Conservation (phyloP, 2,888 invertebrate species). For the Tachina fera region DNA sequence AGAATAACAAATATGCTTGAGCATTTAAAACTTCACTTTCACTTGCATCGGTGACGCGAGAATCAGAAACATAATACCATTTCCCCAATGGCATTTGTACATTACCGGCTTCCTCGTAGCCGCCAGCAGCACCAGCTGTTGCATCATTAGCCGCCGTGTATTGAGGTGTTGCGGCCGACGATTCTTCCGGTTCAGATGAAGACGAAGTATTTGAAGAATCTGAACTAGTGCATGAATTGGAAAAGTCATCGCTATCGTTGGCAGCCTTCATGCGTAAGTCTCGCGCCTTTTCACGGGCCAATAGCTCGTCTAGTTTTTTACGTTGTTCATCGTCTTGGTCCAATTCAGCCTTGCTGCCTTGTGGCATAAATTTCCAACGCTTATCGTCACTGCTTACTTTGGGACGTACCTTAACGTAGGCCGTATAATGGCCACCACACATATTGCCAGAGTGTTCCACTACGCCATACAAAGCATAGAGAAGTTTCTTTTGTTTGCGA, state of each 20-base stretch:
- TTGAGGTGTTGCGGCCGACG: constrained; percentile 76
- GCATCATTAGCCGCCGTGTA: constrained; percentile 79
- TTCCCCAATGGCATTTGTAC: constrained; percentile 86
- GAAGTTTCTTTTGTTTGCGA: constrained; percentile 87
- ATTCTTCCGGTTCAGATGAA: constrained; percentile 78
- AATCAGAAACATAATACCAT: constrained; percentile 98
- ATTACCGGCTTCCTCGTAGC: constrained; percentile 78
- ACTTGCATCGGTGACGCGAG: constrained; percentile 90
- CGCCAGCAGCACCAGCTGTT: constrained; percentile 81
- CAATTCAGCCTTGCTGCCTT: constrained; percentile 84
- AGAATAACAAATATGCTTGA: constrained; percentile 98
- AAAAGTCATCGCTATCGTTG: constrained; percentile 84
- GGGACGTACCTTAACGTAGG: constrained; percentile 94
- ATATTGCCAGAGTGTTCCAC: constrained; percentile 97
- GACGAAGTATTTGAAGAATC: constrained; percentile 58
- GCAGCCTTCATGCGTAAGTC: constrained; percentile 80
- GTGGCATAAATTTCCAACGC: constrained; percentile 89
- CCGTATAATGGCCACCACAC: constrained; percentile 93
- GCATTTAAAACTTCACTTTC: constrained; percentile 91
- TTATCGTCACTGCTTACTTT: constrained; percentile 86
- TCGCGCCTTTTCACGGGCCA: constrained; percentile 80
- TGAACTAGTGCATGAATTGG: constrained; percentile 84
- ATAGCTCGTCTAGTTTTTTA: constrained; percentile 82
- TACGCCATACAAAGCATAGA: constrained; percentile 96
- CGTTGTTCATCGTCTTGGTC: constrained; percentile 84